A percentile compares a stretch with the other conserved stretches of the same genome.
phyloP scores from a whole-genome alignment of 37 sponge, comb jelly and placozoan genomes.

The Crambe crambe region DNA sequence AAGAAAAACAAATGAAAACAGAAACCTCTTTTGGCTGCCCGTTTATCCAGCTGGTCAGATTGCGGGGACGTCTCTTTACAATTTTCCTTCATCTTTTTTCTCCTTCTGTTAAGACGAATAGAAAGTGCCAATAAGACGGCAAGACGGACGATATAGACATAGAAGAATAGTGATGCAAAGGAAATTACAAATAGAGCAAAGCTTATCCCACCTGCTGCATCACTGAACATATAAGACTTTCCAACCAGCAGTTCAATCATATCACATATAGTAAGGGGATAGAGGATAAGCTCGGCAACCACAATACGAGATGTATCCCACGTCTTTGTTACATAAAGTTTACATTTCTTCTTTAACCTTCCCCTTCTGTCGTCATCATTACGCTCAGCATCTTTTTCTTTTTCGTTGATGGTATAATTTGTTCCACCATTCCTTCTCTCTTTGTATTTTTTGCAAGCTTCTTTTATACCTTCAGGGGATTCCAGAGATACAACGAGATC shows the following conservation, averaged over 20 bases:
- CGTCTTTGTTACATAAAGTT: background rate
- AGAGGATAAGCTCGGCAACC: background rate
- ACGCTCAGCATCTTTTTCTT: too few species aligned
- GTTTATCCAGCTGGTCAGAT: background rate
- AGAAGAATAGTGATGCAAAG: too few species aligned
- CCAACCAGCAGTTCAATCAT: too few species aligned
- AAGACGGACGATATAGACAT: too few species aligned
- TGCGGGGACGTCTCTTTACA: background rate
- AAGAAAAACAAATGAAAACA: slow-evolving; percentile 4
- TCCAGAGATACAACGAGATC: background rate
- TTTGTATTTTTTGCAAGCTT: background rate
- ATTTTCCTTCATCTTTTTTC: background rate
- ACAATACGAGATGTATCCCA: background rate
- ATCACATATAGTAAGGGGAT: background rate
- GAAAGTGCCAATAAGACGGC: too few species aligned
- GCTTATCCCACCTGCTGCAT: too few species aligned
- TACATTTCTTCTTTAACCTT: too few species aligned
- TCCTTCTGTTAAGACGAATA: background rate
- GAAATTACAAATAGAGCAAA: too few species aligned
- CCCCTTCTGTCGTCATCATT: too few species aligned
- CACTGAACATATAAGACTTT: too few species aligned
- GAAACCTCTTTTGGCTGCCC: background rate
- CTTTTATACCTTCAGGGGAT: background rate
- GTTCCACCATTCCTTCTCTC: background rate
- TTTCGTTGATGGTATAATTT: background rate